Percentiles rank a stretch among this genome's conserved stretches.
Conservation (phyloP, 2,888 invertebrate species). For the Ennomos quercinarius region DNA sequence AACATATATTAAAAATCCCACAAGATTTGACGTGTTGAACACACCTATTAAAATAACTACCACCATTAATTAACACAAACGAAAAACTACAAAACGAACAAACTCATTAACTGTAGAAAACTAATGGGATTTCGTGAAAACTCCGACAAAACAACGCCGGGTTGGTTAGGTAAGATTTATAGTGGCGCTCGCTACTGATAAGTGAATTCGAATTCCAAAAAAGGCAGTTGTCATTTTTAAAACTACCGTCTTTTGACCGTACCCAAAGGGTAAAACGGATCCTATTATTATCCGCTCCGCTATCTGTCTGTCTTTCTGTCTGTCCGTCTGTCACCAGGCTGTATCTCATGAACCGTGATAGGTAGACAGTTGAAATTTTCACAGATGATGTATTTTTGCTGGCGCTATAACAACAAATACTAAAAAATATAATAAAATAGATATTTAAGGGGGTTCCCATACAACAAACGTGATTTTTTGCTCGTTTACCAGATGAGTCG, state of each 20-base stretch:
- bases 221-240: constrained; percentile 24
- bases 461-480: no score
- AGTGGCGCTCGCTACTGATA: constrained; percentile 26
- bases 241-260: constrained; percentile 12
- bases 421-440: no score
- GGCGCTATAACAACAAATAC: no score
- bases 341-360: no score
- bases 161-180: constrained; percentile 43
- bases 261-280: no score
- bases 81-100: constrained; percentile 46
- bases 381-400: no score
- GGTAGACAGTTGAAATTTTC: no score
- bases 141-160: constrained; percentile 34
- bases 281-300: no score
- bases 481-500: no score
- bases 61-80: constrained; percentile 39
- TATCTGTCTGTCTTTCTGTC: no score
- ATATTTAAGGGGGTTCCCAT: no score
- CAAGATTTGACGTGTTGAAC: constrained; percentile 15
- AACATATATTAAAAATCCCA: constrained; percentile 23
- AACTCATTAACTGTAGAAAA: constrained; percentile 51
- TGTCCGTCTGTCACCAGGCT: no score
- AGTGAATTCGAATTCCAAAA: constrained; percentile 28
- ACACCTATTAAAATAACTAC: constrained; percentile 31
- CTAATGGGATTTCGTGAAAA: constrained; percentile 55